Conservation (phyloP, 2,797 vertebrate genomes). For the Staurois parvus region DNA sequence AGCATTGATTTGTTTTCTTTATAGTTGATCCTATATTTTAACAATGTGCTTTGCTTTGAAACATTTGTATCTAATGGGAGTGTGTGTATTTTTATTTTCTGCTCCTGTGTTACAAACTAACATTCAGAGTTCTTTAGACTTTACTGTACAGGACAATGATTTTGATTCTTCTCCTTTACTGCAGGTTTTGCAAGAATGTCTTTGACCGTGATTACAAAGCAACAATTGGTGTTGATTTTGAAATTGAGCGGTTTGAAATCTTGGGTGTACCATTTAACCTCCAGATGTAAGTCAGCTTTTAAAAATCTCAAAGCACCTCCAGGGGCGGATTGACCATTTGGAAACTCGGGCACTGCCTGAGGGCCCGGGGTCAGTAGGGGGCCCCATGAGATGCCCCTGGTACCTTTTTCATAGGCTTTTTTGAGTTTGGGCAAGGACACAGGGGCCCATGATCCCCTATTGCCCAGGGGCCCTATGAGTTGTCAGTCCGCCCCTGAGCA, state of each 20-base stretch:
- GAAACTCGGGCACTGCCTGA: too few relatives aligned
- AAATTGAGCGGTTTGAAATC: slow-evolving; percentile 90
- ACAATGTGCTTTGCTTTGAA: neutral
- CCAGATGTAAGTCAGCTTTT: slow-evolving; percentile 84
- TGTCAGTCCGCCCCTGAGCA: too few relatives aligned
- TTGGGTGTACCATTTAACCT: slow-evolving; percentile 85
- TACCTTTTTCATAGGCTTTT: too few relatives aligned
- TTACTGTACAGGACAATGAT: neutral
- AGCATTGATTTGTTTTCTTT: too few relatives aligned
- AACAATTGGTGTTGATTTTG: slow-evolving; percentile 93
- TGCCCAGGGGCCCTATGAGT: too few relatives aligned
- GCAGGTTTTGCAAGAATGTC: slow-evolving; percentile 89
- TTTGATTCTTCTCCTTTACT: neutral
- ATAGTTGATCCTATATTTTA: neutral
- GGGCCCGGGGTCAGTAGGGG: too few relatives aligned
- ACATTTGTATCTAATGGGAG: neutral
- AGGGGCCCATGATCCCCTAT: too few relatives aligned
- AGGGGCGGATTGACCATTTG: too few relatives aligned
- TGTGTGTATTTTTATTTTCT: neutral
- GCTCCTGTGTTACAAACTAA: neutral
- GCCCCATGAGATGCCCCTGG: too few relatives aligned
- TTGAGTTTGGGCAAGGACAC: too few relatives aligned
- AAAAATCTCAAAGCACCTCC: neutral
- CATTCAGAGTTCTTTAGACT: neutral
- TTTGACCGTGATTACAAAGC: slow-evolving; percentile 92